Conservation (phyloP, 2,888 invertebrate species). For the Tromatobia lineatoria region DNA sequence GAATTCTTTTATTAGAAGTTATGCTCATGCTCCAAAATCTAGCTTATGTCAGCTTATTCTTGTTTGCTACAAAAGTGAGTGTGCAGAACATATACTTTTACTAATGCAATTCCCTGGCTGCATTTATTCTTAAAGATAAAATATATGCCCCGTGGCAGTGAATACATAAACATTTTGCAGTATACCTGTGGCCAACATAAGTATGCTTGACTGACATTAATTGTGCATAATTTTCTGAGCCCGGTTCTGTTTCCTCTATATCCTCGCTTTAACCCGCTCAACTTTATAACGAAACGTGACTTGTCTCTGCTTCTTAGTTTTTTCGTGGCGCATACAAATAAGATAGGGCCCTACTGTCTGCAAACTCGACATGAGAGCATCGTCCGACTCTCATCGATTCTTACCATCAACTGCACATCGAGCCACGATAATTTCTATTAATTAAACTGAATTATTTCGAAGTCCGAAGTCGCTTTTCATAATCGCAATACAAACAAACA, state of each 20-base stretch:
- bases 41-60: not conserved
- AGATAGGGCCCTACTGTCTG: conserved; percentile 53
- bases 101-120: conserved; percentile 65
- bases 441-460: conserved; percentile 36
- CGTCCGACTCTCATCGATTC: conserved; percentile 8
- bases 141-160: conserved; percentile 61
- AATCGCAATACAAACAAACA: conserved; percentile 46
- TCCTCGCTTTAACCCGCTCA: conserved; percentile 30
- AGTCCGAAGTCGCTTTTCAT: conserved; percentile 27
- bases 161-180: conserved; percentile 77
- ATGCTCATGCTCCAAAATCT: not conserved
- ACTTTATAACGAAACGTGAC: conserved; percentile 56
- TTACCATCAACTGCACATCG: not conserved
- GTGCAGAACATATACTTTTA: not conserved
- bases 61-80: not conserved
- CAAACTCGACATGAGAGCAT: conserved; percentile 54
- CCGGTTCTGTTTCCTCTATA: conserved; percentile 25
- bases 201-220: conserved; percentile 83
- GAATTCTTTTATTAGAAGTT: not conserved
- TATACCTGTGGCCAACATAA: conserved; percentile 76
- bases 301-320: conserved; percentile 66
- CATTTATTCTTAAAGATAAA: conserved; percentile 74
- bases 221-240: conserved; percentile 81
- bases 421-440: conserved; percentile 32
- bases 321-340: conserved; percentile 77